Base-by-base conservation (phyloP, 1,140 invertebrate species). In the Zophobas atratus region DNA sequence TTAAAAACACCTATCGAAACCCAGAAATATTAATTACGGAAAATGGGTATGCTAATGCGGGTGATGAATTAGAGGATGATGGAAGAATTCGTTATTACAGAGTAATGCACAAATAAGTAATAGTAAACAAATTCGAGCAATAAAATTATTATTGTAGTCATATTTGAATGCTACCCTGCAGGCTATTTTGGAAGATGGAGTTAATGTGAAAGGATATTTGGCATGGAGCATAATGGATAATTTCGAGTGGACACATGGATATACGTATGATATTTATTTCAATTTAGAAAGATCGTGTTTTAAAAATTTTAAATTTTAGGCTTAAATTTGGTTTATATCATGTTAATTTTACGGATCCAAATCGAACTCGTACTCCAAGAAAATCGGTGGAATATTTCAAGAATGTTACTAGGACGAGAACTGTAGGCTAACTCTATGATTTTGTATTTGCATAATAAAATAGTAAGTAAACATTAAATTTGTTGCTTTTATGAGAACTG, bases 191-290 rank as follows among this genome's bases (percentile, higher is more conserved):
- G 87, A 90, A 39, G 92, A 95, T 82, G 89, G 89, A 0, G 91
- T 91, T 46, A 89, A 92, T 48, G 89, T 95, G 0, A 84, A 87
- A 6, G 91, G 88, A 0, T 95, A 95, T 82, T 92, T 91, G 20
- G 89, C 90, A 8, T 95, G 93, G 94, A 93, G 92, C 34, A 84
- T 95, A 33, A 90, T 95, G 89, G 94, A 95, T 81, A 94, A 94
- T 83, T 94, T 93, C 81, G 93, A 94, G 87, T 94, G 93, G 93
- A 87, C 89, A 73, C 89, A 88, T 75, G 91, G 91, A 77, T 92
- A 90, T 82, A 88, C 88, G 89, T 90, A 84, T 88, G 87, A 41
- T 20, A 20, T 20, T 20, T 20, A 46, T 4, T 8, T 46, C 43
- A 3, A 46, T 8, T 4, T 46, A 75, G 38, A 38, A 35, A 56